Conservation (phyloP, 1,140 invertebrate species). For the Ctenoplectra terminalis region DNA sequence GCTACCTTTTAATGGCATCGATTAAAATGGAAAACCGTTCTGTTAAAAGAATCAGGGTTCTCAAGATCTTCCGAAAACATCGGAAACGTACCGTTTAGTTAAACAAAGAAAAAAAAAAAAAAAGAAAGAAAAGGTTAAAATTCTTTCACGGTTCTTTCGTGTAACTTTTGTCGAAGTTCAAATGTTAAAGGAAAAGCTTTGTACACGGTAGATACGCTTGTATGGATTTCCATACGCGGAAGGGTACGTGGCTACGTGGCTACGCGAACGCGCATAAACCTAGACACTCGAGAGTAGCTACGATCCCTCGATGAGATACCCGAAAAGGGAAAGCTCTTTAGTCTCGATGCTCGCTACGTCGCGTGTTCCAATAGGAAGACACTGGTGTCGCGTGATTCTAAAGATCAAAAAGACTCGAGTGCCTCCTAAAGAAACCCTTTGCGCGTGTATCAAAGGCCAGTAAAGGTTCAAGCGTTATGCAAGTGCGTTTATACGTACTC, state of each 20-base stretch:
- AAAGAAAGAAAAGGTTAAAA: too few species aligned
- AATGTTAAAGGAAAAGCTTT: too few species aligned
- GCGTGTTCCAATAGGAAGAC: slow-evolving; percentile 14
- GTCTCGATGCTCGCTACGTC: slow-evolving; percentile 8
- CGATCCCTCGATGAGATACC: slow-evolving; percentile 4
- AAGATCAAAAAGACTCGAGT: slow-evolving; percentile 37
- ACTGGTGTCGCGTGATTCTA: neutral
- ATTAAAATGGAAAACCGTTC: neutral
- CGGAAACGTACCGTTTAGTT: too few species aligned
- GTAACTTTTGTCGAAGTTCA: too few species aligned
- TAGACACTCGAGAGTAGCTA: neutral
- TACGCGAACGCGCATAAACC: slow-evolving; percentile 34
- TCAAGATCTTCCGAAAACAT: too few species aligned
- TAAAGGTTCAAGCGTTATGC: neutral
- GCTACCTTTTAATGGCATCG: neutral
- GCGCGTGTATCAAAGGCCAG: neutral
- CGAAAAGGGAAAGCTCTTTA: slow-evolving; percentile 24
- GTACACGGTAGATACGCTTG: too few species aligned
- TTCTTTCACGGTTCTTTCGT: too few species aligned
- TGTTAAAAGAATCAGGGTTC: neutral
- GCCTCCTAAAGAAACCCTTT: neutral
- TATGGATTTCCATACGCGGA: neutral
- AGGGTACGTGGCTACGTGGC: too few species aligned
- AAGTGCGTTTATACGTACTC: neutral
- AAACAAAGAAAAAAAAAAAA: too few species aligned